These are phyloP conservation scores for Dipodomys spectabilis DNA, from an alignment of 2,113 vertebrate genomes.

Conservation along the genomic window DNA sequence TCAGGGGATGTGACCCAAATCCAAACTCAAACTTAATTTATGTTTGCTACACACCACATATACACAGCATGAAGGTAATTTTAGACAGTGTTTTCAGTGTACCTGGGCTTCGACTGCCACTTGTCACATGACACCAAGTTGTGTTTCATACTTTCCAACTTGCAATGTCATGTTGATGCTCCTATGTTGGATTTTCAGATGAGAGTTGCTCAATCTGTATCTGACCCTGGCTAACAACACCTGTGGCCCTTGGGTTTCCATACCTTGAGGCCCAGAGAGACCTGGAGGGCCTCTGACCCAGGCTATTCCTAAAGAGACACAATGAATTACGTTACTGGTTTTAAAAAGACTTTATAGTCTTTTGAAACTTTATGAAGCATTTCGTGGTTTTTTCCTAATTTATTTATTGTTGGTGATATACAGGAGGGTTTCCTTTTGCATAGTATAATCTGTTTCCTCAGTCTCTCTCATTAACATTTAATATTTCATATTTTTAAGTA, in stretches of 20 bases:
- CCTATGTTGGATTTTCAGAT: neutral
- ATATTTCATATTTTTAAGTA: neutral
- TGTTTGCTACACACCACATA: neutral
- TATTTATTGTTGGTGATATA: too few relatives aligned
- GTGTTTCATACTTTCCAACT: too few relatives aligned
- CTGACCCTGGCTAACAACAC: conserved; percentile 57
- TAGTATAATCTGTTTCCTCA: too few relatives aligned
- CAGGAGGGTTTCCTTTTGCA: too few relatives aligned
- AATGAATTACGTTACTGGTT: neutral
- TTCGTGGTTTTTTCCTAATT: too few relatives aligned
- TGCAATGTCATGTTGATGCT: neutral
- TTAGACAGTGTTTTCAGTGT: neutral
- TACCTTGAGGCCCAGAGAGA: conserved; percentile 84
- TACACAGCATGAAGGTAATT: neutral
- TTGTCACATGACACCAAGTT: neutral
- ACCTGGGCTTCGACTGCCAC: neutral
- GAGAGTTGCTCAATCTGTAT: neutral
- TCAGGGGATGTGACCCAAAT: neutral
- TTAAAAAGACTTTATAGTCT: too few relatives aligned
- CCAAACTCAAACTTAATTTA: neutral
- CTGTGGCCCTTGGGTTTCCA: conserved; percentile 87
- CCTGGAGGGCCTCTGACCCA: conserved; percentile 88
- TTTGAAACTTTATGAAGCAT: too few relatives aligned
- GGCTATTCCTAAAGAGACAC: conserved; percentile 87
- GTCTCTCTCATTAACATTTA: too few relatives aligned